Evolutionary conservation across 1,140 invertebrate species (phyloP).

Genomic region (Belonocnema kinseyi): DNA sequence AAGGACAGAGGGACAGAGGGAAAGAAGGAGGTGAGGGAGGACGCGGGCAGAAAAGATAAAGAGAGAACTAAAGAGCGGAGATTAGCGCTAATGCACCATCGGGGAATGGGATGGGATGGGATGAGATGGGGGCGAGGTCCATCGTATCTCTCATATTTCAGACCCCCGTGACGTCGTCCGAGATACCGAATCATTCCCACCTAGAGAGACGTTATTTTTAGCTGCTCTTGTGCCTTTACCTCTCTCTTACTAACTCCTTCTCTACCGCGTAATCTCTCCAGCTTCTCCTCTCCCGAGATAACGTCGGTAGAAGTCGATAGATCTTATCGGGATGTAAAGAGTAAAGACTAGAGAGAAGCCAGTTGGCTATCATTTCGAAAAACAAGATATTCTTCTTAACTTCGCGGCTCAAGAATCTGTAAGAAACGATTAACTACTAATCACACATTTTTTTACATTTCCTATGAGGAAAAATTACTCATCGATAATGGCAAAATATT

Average conservation of each 20-base stretch:
- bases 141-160: constrained; percentile 77
- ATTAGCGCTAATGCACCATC: constrained; percentile 77
- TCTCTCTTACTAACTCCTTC: constrained; percentile 33
- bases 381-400: constrained; percentile 28
- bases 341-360: constrained; percentile 29
- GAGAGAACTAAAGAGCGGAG: constrained; percentile 75
- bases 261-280: constrained; percentile 15
- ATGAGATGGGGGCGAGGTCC: constrained; percentile 63
- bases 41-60: constrained; percentile 68
- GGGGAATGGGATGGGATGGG: constrained; percentile 65
- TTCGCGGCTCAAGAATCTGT: constrained; percentile 7
- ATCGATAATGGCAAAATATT: background rate
- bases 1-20: constrained; percentile 41
- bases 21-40: constrained; percentile 37
- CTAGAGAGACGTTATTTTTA: constrained; percentile 72
- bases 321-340: constrained; percentile 29
- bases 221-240: constrained; percentile 48
- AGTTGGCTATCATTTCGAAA: constrained; percentile 29
- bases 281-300: constrained; percentile 29
- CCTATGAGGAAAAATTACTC: background rate
- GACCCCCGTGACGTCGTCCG: constrained; percentile 71
- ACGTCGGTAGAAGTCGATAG: constrained; percentile 22
- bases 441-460: constrained; percentile 4
- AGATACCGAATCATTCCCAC: constrained; percentile 75
- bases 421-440: background rate